Percentiles rank a stretch among this genome's conserved stretches.
These are phyloP conservation scores for Cladopsammia gracilis DNA, from an alignment of 64 coral and sea anemone species.

Conservation along the genomic window DNA sequence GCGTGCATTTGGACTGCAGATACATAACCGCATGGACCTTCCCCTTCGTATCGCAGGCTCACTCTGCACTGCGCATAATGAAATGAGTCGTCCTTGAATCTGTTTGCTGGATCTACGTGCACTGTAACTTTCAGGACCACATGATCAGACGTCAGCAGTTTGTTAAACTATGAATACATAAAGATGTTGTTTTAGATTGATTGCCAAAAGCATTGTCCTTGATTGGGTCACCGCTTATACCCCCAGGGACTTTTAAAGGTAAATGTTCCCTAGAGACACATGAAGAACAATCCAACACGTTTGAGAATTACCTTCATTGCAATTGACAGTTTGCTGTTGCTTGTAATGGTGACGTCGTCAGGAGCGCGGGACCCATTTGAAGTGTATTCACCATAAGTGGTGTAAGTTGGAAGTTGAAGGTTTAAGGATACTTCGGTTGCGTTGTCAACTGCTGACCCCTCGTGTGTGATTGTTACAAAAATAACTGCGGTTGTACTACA, in stretches of 20 bases:
- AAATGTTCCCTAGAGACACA: no score
- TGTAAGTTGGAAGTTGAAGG: not conserved
- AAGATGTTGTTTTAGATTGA: no score
- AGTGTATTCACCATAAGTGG: not conserved
- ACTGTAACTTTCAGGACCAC: not conserved
- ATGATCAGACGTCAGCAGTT: not conserved
- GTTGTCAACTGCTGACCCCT: not conserved
- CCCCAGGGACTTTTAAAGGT: no score
- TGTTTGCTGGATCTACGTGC: not conserved
- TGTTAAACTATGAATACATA: not conserved
- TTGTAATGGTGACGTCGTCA: not conserved
- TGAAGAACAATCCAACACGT: no score
- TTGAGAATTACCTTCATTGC: slow-evolving; percentile 7
- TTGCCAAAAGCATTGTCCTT: no score
- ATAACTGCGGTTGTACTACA: not conserved
- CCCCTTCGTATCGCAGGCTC: not conserved
- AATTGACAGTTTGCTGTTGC: not conserved
- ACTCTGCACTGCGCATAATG: not conserved
- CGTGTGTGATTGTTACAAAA: not conserved
- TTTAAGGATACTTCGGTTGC: not conserved
- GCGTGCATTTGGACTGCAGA: not conserved
- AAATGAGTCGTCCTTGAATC: not conserved
- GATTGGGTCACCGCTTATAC: no score
- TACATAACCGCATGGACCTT: not conserved
- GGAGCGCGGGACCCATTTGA: slow-evolving; percentile 6